Percentiles rank a stretch among this genome's conserved stretches.
Evolutionary conservation across 1,140 invertebrate species (phyloP).

Genomic region (Yoshiicerus persimilis): DNA sequence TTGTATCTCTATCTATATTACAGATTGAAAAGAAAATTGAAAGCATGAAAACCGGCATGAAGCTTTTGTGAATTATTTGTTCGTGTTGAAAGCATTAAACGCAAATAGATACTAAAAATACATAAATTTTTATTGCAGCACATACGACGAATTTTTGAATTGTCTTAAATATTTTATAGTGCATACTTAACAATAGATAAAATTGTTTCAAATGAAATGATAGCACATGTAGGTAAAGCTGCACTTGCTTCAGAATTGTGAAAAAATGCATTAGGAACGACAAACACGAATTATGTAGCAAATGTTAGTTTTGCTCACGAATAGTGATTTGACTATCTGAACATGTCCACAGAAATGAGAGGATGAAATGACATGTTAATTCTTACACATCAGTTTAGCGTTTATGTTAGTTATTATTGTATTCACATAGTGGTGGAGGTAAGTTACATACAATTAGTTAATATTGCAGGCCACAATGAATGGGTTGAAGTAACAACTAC

Average conservation of each 20-base stretch:
- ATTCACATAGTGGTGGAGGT: not conserved
- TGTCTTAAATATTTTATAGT: too few species aligned
- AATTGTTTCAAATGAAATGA: not conserved
- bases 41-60: not conserved
- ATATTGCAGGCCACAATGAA: not conserved
- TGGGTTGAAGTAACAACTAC: not conserved
- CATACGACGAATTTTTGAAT: too few species aligned
- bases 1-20: not conserved
- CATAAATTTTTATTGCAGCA: not conserved
- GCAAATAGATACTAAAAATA: not conserved
- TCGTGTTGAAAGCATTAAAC: not conserved
- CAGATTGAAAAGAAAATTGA: not conserved
- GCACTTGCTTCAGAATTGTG: not conserved
- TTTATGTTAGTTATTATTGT: not conserved
- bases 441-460: not conserved
- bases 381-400: not conserved
- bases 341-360: not conserved
- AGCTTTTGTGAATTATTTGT: not conserved
- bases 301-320: too few species aligned
- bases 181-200: not conserved
- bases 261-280: not conserved
- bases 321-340: not conserved
- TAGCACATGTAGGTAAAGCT: not conserved
- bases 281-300: not conserved
- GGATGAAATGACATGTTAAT: not conserved